Conservation (phyloP, 2,797 vertebrate genomes). For the Gymnothorax reevesii region DNA sequence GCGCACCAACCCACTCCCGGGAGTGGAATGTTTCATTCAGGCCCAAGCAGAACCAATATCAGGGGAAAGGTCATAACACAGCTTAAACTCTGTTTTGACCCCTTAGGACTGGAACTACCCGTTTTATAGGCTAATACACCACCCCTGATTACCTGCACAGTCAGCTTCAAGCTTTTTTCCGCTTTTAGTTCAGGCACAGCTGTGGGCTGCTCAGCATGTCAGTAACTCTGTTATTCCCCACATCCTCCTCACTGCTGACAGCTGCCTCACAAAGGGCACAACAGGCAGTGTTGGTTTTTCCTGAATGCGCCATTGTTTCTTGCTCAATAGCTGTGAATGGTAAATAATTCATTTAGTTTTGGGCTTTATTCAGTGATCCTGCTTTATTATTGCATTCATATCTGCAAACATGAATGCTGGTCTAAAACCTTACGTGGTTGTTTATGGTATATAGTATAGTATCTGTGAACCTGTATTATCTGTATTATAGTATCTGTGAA, state of each 20-base stretch:
- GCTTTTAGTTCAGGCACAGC: not conserved
- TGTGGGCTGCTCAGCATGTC: not conserved
- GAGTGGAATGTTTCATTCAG: too few relatives aligned
- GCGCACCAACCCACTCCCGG: too few relatives aligned
- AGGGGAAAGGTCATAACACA: too few relatives aligned
- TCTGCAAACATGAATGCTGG: not conserved
- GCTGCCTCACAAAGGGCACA: not conserved
- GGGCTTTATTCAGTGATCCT: not conserved
- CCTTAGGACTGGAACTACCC: too few relatives aligned
- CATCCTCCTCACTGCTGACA: not conserved
- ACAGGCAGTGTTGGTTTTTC: not conserved
- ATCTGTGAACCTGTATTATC: not conserved
- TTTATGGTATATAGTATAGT: not conserved
- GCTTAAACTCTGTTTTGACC: too few relatives aligned
- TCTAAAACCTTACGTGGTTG: not conserved
- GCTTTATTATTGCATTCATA: not conserved
- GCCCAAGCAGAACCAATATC: too few relatives aligned
- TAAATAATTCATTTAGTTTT: not conserved
- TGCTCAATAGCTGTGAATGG: not conserved
- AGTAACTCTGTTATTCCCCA: not conserved
- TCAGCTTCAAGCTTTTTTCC: conserved; percentile 20
- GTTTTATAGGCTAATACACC: too few relatives aligned
- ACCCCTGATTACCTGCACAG: conserved; percentile 55
- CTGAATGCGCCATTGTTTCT: not conserved
- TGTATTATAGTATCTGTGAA: not conserved